Evolutionary conservation across 1,140 invertebrate genomes (phyloP).

Genomic region (Drosophila kurseongensis): DNA sequence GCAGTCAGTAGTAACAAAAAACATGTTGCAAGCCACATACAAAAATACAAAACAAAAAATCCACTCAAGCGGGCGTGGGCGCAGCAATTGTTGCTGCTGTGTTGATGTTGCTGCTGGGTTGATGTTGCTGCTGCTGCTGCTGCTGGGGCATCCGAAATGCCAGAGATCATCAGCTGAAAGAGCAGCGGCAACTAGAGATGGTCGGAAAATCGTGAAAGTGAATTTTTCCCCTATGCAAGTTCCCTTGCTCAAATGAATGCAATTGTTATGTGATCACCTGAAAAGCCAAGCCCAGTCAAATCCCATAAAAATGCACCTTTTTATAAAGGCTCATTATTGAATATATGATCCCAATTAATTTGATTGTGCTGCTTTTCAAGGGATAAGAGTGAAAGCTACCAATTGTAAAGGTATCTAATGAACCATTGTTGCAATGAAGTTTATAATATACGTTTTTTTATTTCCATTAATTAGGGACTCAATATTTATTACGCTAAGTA

Average conservation of each 20-base stretch:
- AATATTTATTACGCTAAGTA: no score
- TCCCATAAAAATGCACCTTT: not conserved
- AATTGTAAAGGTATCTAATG: slow-evolving; percentile 14
- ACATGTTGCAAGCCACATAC: slow-evolving; percentile 67
- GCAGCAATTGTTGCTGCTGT: slow-evolving; percentile 34
- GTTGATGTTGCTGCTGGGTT: slow-evolving; percentile 19
- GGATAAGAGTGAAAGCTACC: slow-evolving; percentile 34
- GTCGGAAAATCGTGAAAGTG: slow-evolving; percentile 38
- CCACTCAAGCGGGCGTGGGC: slow-evolving; percentile 46
- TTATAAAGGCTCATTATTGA: slow-evolving; percentile 19
- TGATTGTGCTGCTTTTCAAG: slow-evolving; percentile 14
- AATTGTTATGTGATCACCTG: slow-evolving; percentile 28
- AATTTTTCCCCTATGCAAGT: slow-evolving; percentile 17
- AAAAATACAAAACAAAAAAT: slow-evolving; percentile 20
- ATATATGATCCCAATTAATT: slow-evolving; percentile 29
- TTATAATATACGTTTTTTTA: not conserved
- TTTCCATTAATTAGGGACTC: no score
- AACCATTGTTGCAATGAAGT: slow-evolving; percentile 5
- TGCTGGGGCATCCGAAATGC: slow-evolving; percentile 63
- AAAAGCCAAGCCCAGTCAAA: slow-evolving; percentile 11
- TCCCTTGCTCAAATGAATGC: slow-evolving; percentile 7
- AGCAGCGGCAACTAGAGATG: slow-evolving; percentile 40
- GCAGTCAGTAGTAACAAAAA: slow-evolving; percentile 47
- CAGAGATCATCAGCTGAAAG: slow-evolving; percentile 70
- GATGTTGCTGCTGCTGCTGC: slow-evolving; percentile 26